These are phyloP conservation scores for Onychorhynchus coronatus DNA, from an alignment of 2,113 vertebrate genomes.

Conservation along the genomic window DNA sequence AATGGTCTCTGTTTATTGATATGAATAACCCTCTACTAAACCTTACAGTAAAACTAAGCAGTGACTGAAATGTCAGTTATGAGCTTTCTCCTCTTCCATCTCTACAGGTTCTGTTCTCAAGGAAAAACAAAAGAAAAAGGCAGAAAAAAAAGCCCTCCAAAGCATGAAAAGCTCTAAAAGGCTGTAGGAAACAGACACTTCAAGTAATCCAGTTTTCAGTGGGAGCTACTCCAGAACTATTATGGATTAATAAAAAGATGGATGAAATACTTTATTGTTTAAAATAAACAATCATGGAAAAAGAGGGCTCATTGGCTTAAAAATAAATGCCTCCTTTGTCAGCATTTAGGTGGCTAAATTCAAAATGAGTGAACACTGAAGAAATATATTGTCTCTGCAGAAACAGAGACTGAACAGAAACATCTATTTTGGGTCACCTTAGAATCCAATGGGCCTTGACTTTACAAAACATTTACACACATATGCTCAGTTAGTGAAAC, in stretches of 20 bases:
- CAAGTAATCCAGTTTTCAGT: neutral
- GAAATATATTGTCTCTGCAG: neutral
- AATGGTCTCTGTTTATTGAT: neutral
- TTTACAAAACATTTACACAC: neutral
- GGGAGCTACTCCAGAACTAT: neutral
- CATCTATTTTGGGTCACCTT: neutral
- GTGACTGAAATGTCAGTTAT: neutral
- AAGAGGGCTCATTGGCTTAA: neutral
- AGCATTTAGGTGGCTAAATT: neutral
- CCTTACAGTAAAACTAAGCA: neutral
- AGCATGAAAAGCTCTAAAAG: neutral
- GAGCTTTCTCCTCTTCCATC: neutral
- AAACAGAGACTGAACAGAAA: neutral
- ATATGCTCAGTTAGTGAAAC: neutral
- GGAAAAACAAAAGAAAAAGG: neutral
- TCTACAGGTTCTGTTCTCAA: neutral
- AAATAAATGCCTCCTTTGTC: neutral
- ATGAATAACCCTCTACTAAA: neutral
- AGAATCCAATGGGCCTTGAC: neutral
- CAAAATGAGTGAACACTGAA: constrained; percentile 1
- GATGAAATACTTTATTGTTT: neutral
- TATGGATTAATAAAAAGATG: neutral
- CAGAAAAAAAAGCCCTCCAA: neutral
- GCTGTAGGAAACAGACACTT: neutral
- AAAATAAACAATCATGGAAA: neutral